These are phyloP conservation scores for Etheostoma cragini DNA, from an alignment of 2,113 vertebrate species.

Conservation along the genomic window DNA sequence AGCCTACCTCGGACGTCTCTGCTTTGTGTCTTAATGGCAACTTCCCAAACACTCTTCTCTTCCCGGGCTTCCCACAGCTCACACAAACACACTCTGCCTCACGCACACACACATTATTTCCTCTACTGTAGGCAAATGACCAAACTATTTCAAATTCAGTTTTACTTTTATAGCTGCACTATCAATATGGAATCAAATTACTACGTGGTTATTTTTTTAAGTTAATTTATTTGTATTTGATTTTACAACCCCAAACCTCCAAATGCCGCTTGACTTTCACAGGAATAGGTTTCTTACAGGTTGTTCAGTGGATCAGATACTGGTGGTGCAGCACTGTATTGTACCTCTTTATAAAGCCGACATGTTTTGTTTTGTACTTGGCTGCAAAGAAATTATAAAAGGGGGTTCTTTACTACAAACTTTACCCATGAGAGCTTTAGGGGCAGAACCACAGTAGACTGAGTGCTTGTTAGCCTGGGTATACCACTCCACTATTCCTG, in stretches of 20 bases:
- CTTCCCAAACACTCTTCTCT: constrained; percentile 80
- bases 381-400: too few relatives aligned
- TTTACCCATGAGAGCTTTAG: not conserved
- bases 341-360: too few relatives aligned
- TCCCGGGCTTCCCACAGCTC: constrained; percentile 69
- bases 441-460: not conserved
- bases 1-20: constrained; percentile 75
- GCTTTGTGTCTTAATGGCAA: constrained; percentile 82
- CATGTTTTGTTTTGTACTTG: too few relatives aligned
- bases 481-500: not conserved
- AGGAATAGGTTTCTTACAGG: not conserved
- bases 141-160: not conserved
- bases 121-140: not conserved
- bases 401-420: too few relatives aligned
- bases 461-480: not conserved
- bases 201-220: not conserved
- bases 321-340: too few relatives aligned
- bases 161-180: not conserved
- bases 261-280: not conserved
- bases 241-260: not conserved
- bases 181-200: not conserved
- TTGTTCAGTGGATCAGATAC: too few relatives aligned
- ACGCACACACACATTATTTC: constrained; percentile 29
- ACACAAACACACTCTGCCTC: constrained; percentile 50
- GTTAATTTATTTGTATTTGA: not conserved